These are phyloP conservation scores for Nymphalis io DNA, from an alignment of 1,140 invertebrate genomes.

Conservation along the genomic window DNA sequence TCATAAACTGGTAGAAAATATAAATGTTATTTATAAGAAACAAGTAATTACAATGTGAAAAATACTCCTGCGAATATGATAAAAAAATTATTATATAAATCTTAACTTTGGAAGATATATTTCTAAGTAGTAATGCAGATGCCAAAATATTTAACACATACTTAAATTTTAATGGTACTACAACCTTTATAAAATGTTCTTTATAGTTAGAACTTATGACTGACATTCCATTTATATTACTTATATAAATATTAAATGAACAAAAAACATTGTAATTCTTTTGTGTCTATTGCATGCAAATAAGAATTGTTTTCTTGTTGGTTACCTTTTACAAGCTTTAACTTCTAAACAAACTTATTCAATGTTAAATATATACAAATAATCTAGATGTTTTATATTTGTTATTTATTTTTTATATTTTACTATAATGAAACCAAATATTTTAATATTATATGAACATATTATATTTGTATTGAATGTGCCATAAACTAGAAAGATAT, in stretches of 20 bases:
- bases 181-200: background rate
- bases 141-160: background rate
- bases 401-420: slow-evolving; percentile 18
- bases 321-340: slow-evolving; percentile 11
- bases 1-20: background rate
- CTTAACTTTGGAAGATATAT: background rate
- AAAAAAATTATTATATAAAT: background rate
- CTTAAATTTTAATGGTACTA: background rate
- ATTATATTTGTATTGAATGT: slow-evolving; percentile 16
- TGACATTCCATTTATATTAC: slow-evolving; percentile 3
- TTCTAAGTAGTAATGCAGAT: background rate
- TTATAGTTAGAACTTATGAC: background rate
- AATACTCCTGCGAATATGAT: too few species aligned
- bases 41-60: too few species aligned
- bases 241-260: too few species aligned
- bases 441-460: slow-evolving; percentile 15
- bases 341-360: slow-evolving; percentile 7
- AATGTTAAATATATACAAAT: slow-evolving; percentile 1
- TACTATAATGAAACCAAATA: slow-evolving; percentile 18
- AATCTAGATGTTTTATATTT: slow-evolving; percentile 1
- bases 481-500: slow-evolving; percentile 13
- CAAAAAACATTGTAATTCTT: background rate
- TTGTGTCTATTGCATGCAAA: background rate
- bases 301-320: background rate
- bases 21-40: background rate